Evolutionary conservation across 2,113 vertebrate species (phyloP), one percentile per base, ranked within the genome.

Genomic region (Chlamydotis undulata): DNA sequence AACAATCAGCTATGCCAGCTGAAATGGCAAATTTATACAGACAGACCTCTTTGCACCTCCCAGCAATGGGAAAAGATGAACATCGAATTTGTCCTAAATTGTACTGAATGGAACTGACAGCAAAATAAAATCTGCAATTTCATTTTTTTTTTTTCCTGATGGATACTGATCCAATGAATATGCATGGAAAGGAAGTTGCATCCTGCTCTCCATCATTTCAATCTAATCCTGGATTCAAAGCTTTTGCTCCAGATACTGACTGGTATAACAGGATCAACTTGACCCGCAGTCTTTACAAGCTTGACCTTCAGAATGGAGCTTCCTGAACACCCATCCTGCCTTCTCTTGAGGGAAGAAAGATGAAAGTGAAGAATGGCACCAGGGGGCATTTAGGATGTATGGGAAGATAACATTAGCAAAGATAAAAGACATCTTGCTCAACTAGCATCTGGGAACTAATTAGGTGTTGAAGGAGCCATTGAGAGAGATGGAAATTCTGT

Each of bases 391-490:
- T 89, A 95, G 83, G 77, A 94, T 77, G 65, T 65, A 80, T 22
- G 89, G 70, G 84, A 88, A 92, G 91, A 89, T 71, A 97, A 79
- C 87, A 97, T 95, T 92, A 97, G 94, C 85, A 59, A 95, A 97
- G 96, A 97, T 94, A 93, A 97, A 96, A 97, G 93, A 91, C 64
- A 70, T 85, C 81, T 95, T 93, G 77, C 91, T 89, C 95, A 91
- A 93, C 94, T n/a, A 95, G 83, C 92, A 91, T 96, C 94, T 96
- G 95, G 93, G 95, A 96, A 61, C 95, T 96, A 96, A 97, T 97
- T 97, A 96, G 94, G 96, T 97, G 95, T 95, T 97, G 94, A 96
- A 96, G 96, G 87, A 97, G 88, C 93, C 94, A 94, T 90, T 88
- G 95, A 79, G 87, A 84, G 94, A 93, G 79, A 94, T 92, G 92